Conservation (phyloP, 2,797 vertebrate genomes). For the Choloepus didactylus region DNA sequence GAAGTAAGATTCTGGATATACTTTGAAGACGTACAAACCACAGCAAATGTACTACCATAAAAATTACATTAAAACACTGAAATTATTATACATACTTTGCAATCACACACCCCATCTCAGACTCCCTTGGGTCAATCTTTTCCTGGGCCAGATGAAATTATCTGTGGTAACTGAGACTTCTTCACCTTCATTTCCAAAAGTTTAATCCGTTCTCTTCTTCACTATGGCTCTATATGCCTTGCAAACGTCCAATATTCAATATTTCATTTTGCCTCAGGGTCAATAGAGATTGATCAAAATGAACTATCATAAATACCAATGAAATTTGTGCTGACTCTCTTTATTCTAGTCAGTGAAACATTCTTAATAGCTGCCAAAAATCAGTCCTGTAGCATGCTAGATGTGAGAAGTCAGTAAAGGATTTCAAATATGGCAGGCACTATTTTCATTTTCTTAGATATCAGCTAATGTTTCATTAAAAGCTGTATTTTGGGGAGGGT, state of each 20-base stretch:
- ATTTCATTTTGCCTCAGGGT: slow-evolving; percentile 37
- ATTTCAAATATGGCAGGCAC: slow-evolving; percentile 44
- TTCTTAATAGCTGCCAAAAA: slow-evolving; percentile 3
- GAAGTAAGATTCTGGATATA: background rate
- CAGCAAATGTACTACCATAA: slow-evolving; percentile 17
- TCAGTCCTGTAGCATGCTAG: background rate
- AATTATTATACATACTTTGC: background rate
- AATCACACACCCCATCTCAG: background rate
- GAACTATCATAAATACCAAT: slow-evolving; percentile 21
- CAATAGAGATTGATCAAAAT: background rate
- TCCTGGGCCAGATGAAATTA: background rate
- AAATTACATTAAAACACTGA: slow-evolving; percentile 26
- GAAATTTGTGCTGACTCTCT: background rate
- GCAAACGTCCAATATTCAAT: background rate
- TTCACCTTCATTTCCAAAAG: background rate
- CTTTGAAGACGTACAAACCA: background rate
- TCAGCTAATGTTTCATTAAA: too few species aligned
- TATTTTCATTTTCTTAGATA: slow-evolving; percentile 35
- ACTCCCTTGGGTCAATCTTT: slow-evolving; percentile 11
- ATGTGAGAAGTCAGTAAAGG: background rate
- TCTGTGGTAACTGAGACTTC: slow-evolving; percentile 32
- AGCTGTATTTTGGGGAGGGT: too few species aligned
- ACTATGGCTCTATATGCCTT: background rate
- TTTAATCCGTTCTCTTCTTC: background rate
- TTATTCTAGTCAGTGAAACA: slow-evolving; percentile 15